phyloP scores from a whole-genome alignment of 2,888 invertebrate genomes.

The Agrenia bidenticulata region DNA sequence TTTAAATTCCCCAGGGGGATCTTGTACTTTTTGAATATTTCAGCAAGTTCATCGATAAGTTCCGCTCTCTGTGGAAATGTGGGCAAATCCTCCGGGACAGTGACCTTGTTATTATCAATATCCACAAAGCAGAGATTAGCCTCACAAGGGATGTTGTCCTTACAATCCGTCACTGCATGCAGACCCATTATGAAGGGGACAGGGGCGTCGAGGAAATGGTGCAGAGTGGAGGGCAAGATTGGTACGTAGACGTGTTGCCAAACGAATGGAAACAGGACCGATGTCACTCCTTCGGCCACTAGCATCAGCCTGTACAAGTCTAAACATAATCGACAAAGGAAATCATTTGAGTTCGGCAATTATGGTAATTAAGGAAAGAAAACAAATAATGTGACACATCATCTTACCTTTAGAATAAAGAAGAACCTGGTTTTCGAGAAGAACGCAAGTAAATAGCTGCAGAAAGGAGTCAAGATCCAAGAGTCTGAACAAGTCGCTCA shows the following conservation, averaged over 20 bases:
- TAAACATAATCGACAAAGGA: no score
- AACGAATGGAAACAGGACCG: conserved; percentile 87
- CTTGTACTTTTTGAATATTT: conserved; percentile 66
- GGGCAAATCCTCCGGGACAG: conserved; percentile 76
- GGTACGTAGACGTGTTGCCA: conserved; percentile 99
- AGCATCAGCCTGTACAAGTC: conserved; percentile 95
- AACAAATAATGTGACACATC: no score
- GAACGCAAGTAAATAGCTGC: conserved; percentile 88
- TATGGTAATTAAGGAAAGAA: not conserved
- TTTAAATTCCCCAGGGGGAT: conserved; percentile 54
- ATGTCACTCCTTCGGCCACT: conserved; percentile 89
- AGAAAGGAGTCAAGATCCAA: conserved; percentile 90
- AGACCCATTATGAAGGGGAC: conserved; percentile 98
- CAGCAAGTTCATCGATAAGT: conserved; percentile 77
- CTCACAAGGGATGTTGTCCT: conserved; percentile 59
- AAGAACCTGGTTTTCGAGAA: conserved; percentile 95
- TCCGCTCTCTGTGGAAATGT: conserved; percentile 86
- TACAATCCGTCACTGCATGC: conserved; percentile 55
- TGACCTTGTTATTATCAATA: conserved; percentile 88
- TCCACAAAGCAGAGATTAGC: conserved; percentile 94
- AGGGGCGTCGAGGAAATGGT: conserved; percentile 97
- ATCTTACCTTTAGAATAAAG: conserved; percentile 81
- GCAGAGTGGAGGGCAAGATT: conserved; percentile 88
- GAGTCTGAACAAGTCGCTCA: conserved; percentile 82
- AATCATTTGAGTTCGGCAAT: no score